Conservation (phyloP, 2,888 invertebrate genomes). For the Nezara viridula region DNA sequence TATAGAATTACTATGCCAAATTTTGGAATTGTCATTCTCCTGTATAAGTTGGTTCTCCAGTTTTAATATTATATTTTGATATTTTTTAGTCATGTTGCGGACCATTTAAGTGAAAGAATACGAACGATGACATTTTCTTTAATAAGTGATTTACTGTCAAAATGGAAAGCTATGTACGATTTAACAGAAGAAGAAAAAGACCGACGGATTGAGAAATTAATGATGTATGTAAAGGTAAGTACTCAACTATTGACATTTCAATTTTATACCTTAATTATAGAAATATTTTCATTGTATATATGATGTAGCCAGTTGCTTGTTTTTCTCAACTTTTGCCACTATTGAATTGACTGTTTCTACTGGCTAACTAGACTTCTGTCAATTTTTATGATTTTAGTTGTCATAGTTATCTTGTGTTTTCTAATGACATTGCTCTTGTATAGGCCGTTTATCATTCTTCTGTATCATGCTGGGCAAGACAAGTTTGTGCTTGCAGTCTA, state of each 20-base stretch:
- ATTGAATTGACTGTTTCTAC: too few relatives aligned
- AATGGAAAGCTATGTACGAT: conserved; percentile 49
- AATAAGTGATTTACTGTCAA: conserved; percentile 9
- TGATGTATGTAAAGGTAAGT: conserved; percentile 5
- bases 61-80: neutral
- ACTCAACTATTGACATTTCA: neutral
- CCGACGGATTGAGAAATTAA: neutral
- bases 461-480: too few relatives aligned
- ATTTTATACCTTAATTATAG: too few relatives aligned
- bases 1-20: neutral
- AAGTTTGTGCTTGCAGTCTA: too few relatives aligned
- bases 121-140: neutral
- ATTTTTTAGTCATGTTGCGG: neutral
- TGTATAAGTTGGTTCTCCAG: neutral
- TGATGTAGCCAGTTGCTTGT: too few relatives aligned
- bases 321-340: too few relatives aligned
- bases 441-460: too few relatives aligned
- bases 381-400: too few relatives aligned
- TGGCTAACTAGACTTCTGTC: too few relatives aligned
- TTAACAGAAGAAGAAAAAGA: neutral
- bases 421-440: too few relatives aligned
- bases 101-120: neutral
- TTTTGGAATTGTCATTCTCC: neutral
- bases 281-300: too few relatives aligned
- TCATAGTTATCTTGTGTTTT: too few relatives aligned